A percentile compares a stretch with the other conserved stretches of the same genome.
phyloP scores from a whole-genome alignment of 64 coral and sea anemone species.

The Pocillopora verrucosa region DNA sequence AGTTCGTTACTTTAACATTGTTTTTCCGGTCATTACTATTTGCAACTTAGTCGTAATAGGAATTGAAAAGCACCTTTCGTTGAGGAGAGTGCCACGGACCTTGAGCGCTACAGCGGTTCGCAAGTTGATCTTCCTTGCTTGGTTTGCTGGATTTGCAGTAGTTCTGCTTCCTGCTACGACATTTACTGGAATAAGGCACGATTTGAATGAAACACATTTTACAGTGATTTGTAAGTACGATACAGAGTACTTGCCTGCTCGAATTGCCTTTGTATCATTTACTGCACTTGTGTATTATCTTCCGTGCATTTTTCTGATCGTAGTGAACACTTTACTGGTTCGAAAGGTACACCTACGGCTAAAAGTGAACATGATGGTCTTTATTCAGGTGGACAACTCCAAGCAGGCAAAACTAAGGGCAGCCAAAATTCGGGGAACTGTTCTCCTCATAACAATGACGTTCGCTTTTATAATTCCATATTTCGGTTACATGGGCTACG shows the following conservation, averaged over 20 bases:
- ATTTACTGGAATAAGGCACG: background rate
- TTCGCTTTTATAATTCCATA: slow-evolving; percentile 50
- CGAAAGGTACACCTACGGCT: background rate
- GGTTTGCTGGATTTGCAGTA: background rate
- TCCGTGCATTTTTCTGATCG: slow-evolving; percentile 2
- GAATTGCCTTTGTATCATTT: slow-evolving; percentile 27
- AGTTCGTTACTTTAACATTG: slow-evolving; percentile 11
- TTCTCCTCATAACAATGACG: slow-evolving; percentile 8
- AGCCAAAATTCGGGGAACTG: slow-evolving; percentile 2
- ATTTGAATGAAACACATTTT: background rate
- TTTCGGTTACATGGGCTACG: slow-evolving; percentile 9
- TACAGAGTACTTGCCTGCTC: background rate
- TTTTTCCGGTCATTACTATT: slow-evolving; percentile 1
- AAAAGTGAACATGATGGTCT: background rate
- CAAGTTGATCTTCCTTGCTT: background rate
- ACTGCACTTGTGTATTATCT: background rate
- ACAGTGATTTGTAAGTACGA: slow-evolving; percentile 34
- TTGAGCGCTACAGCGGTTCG: background rate
- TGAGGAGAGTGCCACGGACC: background rate
- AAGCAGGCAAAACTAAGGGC: background rate
- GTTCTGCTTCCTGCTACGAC: background rate
- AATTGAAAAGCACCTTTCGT: background rate
- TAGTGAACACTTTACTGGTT: background rate
- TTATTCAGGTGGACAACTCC: background rate
- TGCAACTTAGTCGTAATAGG: background rate